Percentiles rank a stretch among this genome's conserved stretches.
Evolutionary conservation across 2,888 invertebrate species (phyloP).

Genomic region (Phasia obesa): DNA sequence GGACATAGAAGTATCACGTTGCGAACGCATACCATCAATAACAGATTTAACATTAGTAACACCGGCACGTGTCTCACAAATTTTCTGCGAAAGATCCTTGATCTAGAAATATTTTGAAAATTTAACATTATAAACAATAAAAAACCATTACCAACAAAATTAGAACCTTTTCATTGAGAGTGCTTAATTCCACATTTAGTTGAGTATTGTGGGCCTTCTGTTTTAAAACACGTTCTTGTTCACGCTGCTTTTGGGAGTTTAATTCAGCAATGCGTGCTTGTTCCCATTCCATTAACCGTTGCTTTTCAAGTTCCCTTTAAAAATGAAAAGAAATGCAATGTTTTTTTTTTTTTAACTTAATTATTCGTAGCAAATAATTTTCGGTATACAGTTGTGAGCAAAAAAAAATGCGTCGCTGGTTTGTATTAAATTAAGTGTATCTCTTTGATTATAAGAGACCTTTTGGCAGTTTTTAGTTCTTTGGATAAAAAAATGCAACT

Average conservation of each 20-base stretch:
- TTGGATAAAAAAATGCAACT: too few relatives aligned
- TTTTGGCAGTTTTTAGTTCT: too few relatives aligned
- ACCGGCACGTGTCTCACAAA: slow-evolving; percentile 91
- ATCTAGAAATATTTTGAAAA: slow-evolving; percentile 83
- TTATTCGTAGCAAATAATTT: too few relatives aligned
- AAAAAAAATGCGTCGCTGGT: too few relatives aligned
- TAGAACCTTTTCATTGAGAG: slow-evolving; percentile 82
- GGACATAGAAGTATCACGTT: slow-evolving; percentile 94
- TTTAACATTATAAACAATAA: too few relatives aligned
- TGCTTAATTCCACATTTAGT: slow-evolving; percentile 89
- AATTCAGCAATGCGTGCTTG: slow-evolving; percentile 93
- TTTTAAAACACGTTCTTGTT: slow-evolving; percentile 92
- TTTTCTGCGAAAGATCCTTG: slow-evolving; percentile 90
- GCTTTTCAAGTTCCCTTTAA: slow-evolving; percentile 93
- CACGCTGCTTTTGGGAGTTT: slow-evolving; percentile 91
- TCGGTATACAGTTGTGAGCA: too few relatives aligned
- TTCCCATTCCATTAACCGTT: slow-evolving; percentile 97
- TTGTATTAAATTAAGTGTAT: too few relatives aligned
- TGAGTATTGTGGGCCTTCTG: slow-evolving; percentile 94
- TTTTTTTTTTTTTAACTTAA: too few relatives aligned
- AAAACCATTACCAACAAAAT: not conserved
- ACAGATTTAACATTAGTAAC: slow-evolving; percentile 95
- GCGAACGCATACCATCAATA: slow-evolving; percentile 97
- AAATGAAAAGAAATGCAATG: slow-evolving; percentile 45
- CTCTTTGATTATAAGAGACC: too few relatives aligned